Evolutionary conservation across 2,113 vertebrate genomes (phyloP).

Genomic region (Ailuropoda melanoleuca): DNA sequence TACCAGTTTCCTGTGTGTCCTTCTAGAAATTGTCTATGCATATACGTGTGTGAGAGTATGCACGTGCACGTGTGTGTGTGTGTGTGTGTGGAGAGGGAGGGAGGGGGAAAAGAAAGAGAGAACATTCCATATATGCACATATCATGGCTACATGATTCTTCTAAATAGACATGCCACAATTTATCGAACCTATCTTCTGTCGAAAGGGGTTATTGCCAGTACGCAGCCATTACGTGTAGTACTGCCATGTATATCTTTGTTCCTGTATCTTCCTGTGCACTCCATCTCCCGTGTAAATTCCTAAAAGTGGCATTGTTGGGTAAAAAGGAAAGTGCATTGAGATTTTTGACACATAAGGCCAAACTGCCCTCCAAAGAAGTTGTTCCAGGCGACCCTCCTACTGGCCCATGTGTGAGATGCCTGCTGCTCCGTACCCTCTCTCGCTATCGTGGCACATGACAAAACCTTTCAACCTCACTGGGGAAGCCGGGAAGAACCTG

Average conservation of each 20-base stretch:
- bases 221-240: not conserved
- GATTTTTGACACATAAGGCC: slow-evolving; percentile 19
- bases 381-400: not conserved
- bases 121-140: not conserved
- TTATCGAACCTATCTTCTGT: not conserved
- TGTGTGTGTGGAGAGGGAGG: not conserved
- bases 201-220: not conserved
- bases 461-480: not conserved
- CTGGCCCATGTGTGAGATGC: not conserved
- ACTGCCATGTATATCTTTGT: not conserved
- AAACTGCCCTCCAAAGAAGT: not conserved
- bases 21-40: not conserved
- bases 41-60: not conserved
- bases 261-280: not conserved
- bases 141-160: slow-evolving; percentile 1
- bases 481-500: not conserved
- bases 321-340: not conserved
- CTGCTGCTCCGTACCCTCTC: not conserved
- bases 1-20: not conserved
- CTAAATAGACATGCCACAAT: not conserved
- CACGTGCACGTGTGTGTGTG: not conserved
- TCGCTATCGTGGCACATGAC: not conserved
- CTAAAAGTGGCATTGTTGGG: not conserved
- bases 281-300: not conserved
- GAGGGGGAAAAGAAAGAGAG: not conserved